Evolutionary conservation across 2,797 vertebrate genomes (phyloP), one percentile per base, ranked within the genome.

Genomic region (Labeo calbasu): DNA sequence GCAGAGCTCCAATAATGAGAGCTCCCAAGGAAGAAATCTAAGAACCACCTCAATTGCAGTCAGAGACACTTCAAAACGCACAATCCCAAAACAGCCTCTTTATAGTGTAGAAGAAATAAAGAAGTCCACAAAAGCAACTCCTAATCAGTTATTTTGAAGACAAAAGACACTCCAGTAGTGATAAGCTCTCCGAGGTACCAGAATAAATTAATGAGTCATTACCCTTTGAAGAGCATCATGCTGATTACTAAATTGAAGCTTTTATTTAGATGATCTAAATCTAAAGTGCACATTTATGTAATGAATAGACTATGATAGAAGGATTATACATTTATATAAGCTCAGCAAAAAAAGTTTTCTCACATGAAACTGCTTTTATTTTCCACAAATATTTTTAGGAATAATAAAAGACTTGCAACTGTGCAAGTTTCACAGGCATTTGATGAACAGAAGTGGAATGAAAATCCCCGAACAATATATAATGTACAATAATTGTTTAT

Each of bases 51-150:
- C 23, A 81, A 59, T 53, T 59, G 68, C 55, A 61, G 40, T 71
- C n/a, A 46, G 65, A 80, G 40, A 81, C 61, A 40, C 15, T 71
- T 1, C n/a, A 70, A 46, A 81, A 70, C 1, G 5, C 10, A 43
- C 51, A 11, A 40, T 48, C 48, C 11, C 43, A 51, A 79, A 53
- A 79, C 21, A 53, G 10, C 13, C 21, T 19, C 78, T 80, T 80
- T 57, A 57, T 21, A 70, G 63, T 0, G 6, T 15, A 53, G 46
- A 66, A 25, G 15, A 69, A 69, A 57, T 17, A 57, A 36, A 57
- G 32, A 15, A n/a, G 50, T 70, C 50, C 36, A 69, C 28, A 14
- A 10, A 51, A n/a, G 15, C 40, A 70, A 25, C 43, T 48, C n/a
- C n/a, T 71, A 14, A 15, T n/a, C 36, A 43, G 23, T 28, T 63